phyloP scores from a whole-genome alignment of 1,140 invertebrate species.

The Campoletis sonorensis region DNA sequence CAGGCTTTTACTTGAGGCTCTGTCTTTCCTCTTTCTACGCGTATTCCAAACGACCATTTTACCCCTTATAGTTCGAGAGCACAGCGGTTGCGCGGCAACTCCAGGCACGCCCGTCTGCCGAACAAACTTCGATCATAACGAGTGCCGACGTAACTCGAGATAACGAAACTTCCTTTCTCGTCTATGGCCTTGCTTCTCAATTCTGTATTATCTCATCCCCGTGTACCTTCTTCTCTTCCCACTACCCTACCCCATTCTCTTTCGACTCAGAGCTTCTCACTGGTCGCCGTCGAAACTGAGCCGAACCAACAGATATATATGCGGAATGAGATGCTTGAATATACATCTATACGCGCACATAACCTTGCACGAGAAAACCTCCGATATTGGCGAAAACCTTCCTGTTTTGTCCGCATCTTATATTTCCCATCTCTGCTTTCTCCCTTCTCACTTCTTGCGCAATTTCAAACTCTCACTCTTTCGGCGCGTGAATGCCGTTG shows the following conservation, averaged over 20 bases:
- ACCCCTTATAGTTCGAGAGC: constrained; percentile 8
- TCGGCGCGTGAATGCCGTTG: neutral
- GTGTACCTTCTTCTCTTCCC: neutral
- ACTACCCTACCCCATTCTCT: neutral
- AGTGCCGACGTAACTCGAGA: constrained; percentile 62
- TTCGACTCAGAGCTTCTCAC: neutral
- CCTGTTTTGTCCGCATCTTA: neutral
- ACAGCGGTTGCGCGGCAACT: constrained; percentile 33
- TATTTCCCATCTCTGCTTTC: neutral
- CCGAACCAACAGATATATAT: neutral
- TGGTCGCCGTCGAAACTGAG: constrained; percentile 18
- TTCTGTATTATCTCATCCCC: neutral
- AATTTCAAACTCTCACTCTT: constrained; percentile 8
- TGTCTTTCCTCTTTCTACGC: neutral
- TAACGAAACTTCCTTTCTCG: constrained; percentile 57
- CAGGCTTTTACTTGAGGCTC: neutral
- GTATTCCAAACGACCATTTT: constrained; percentile 1
- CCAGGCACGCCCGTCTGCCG: constrained; percentile 28
- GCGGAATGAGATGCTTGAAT: neutral
- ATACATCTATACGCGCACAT: neutral
- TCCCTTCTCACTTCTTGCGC: neutral
- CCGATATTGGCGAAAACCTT: constrained; percentile 16
- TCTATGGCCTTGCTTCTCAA: neutral
- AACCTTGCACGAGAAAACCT: neutral
- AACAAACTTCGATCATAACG: constrained; percentile 61